Base-by-base conservation (phyloP, 23 tunicate species). In the Ciona savignyi region DNA sequence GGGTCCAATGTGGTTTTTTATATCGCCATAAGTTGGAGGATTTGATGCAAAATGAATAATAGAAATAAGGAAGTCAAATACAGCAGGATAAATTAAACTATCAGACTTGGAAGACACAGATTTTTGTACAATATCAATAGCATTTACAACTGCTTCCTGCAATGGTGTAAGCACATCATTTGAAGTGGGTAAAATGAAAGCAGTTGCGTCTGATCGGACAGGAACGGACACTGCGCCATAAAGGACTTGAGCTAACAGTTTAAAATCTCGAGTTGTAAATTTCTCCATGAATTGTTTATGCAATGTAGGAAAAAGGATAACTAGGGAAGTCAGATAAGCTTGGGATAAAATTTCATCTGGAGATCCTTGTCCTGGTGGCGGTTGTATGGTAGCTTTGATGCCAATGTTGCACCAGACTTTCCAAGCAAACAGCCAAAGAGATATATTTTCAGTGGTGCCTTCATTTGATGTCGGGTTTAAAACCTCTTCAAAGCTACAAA, bases 401-500 rank as follows among this genome's bases (percentile, higher is more conserved):
- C 91, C 97, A 51, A 91, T 91, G 30, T 42, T 75, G 70, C 91
- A 91, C 97, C 97, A 91, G 1, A 66, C 74, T 20, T 90, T 66
- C 89, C 97, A 90, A 9, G 85, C 89, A 60, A 74, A 78, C 29
- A 11, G 30, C 79, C 85, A 83, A 1, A 79, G 27, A 34, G 25
- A 25, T 3, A 62, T 49, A 21, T 60, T 62, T 6, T 67, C 70
- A 48, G 49, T 33, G 21, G 42, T 2, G 0, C 67, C 80, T 23
- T 35, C 67, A 48, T 29, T 29, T 9, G 61, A 80, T 2, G 70
- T 30, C 22, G 97, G 89, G 62, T 74, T 62, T 31, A 91, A 63
- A 35, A 91, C 71, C 26, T 91, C 97, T 62, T 91, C 97, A 62
- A 91, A 91, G 70, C 97, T 91, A 63, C 97, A 84, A 65, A 91